Conservation (phyloP, 2,797 vertebrate genomes). For the Sebastes hubbsi region DNA sequence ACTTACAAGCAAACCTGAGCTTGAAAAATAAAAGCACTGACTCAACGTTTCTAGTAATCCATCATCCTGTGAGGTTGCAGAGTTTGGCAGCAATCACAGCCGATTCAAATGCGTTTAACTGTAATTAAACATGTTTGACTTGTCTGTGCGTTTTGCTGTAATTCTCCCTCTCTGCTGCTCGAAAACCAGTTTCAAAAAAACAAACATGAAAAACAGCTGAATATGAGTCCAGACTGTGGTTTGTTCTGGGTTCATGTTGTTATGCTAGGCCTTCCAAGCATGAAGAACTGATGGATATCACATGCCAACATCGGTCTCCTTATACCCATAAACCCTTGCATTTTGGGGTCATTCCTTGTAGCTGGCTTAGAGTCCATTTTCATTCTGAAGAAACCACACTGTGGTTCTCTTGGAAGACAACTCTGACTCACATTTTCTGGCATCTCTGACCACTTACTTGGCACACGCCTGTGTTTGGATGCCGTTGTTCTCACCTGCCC, state of each 20-base stretch:
- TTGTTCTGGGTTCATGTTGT: conserved; percentile 65
- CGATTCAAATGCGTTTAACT: conserved; percentile 38
- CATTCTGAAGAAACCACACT: conserved; percentile 46
- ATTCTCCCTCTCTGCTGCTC: conserved; percentile 23
- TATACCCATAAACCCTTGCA: conserved; percentile 63
- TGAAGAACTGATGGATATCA: conserved; percentile 56
- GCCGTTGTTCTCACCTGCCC: conserved; percentile 66
- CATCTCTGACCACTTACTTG: conserved; percentile 45
- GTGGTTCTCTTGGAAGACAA: conserved; percentile 40
- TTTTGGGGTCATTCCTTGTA: conserved; percentile 61
- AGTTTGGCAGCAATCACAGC: conserved; percentile 30
- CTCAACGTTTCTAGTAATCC: conserved; percentile 56
- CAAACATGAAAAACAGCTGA: conserved; percentile 55
- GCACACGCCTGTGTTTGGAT: neutral
- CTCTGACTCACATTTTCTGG: conserved; percentile 74
- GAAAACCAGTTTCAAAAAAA: conserved; percentile 1
- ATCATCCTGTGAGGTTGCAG: conserved; percentile 54
- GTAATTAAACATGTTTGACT: conserved; percentile 51
- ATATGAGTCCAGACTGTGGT: conserved; percentile 71
- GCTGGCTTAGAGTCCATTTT: conserved; percentile 35
- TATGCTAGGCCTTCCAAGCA: conserved; percentile 68
- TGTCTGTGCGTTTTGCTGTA: conserved; percentile 19
- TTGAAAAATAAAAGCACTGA: conserved; percentile 36
- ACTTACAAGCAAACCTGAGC: conserved; percentile 18
- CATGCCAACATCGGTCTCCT: conserved; percentile 60